phyloP scores from a whole-genome alignment of 2,113 vertebrate genomes.

The Mesocricetus auratus region DNA sequence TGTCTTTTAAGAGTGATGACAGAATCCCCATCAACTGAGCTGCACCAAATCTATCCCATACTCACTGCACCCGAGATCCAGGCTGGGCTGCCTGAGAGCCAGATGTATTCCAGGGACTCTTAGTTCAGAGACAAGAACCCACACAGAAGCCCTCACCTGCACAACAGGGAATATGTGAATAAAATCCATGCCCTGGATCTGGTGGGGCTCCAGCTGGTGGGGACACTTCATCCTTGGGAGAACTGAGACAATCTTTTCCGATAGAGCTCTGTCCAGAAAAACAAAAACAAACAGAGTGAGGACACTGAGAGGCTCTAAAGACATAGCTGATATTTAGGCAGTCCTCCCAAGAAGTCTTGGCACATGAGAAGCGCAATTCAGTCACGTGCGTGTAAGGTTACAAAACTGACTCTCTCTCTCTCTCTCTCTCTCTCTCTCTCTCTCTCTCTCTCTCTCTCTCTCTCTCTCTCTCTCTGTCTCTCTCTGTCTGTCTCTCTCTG shows the following conservation, averaged over 20 bases:
- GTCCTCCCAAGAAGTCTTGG: not conserved
- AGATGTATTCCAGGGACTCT: not conserved
- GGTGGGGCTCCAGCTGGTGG: conserved; percentile 97
- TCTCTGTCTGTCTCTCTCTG: not conserved
- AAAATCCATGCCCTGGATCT: conserved; percentile 99
- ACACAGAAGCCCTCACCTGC: conserved; percentile 88
- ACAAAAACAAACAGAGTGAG: conserved; percentile 19
- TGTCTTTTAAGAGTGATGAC: not conserved
- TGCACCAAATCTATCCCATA: not conserved
- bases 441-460: too few relatives aligned
- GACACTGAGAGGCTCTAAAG: not conserved
- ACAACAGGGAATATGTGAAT: conserved; percentile 99
- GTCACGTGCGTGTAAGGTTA: not conserved
- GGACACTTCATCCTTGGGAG: conserved; percentile 99
- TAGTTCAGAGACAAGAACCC: not conserved
- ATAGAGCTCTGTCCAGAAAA: conserved; percentile 91
- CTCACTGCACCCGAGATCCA: not conserved
- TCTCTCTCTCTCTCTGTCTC: too few relatives aligned
- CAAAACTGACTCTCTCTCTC: not conserved
- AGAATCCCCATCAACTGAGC: not conserved
- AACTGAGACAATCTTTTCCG: conserved; percentile 98
- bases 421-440: not conserved
- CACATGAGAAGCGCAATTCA: not conserved
- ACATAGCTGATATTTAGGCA: not conserved
- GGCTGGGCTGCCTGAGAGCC: not conserved